Evolutionary conservation across 2,888 invertebrate genomes (phyloP).

Genomic region (Temnothorax rugatulus): DNA sequence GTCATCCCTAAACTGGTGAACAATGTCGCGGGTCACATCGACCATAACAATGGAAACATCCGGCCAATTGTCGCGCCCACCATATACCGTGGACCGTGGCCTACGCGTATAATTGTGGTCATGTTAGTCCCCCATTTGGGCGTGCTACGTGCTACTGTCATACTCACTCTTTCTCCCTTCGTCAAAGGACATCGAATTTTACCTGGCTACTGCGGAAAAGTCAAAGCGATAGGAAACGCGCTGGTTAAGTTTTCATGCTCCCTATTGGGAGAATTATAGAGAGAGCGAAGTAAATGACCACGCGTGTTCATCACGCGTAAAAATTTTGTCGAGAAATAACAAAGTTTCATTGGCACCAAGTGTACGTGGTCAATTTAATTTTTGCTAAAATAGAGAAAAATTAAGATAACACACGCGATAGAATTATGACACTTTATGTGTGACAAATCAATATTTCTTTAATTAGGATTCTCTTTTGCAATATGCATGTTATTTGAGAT

Average conservation of each 20-base stretch:
- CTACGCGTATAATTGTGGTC: conserved; percentile 79
- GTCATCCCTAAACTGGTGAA: conserved; percentile 76
- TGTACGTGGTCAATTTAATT: not conserved
- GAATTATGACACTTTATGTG: not conserved
- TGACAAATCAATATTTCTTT: not conserved
- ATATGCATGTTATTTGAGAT: not conserved
- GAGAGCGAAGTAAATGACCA: conserved; percentile 15
- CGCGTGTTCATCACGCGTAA: not conserved
- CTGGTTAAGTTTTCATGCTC: conserved; percentile 7
- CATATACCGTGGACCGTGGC: conserved; percentile 68
- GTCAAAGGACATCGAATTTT: conserved; percentile 56
- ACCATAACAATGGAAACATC: conserved; percentile 84
- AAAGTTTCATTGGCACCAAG: not conserved
- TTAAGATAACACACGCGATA: not conserved
- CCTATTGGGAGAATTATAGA: not conserved
- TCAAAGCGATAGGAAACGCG: conserved; percentile 29
- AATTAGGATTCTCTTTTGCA: not conserved
- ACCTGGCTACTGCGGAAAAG: conserved; percentile 63
- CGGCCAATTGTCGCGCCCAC: conserved; percentile 85
- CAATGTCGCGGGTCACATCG: conserved; percentile 73
- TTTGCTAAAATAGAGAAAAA: not conserved
- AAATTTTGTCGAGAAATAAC: not conserved
- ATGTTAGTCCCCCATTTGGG: conserved; percentile 68
- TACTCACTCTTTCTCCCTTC: conserved; percentile 61
- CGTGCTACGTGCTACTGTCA: conserved; percentile 59